Evolutionary conservation across 2,888 invertebrate genomes (phyloP), one percentile per base, ranked within the genome.

Genomic region (Cyclophora albipunctata): DNA sequence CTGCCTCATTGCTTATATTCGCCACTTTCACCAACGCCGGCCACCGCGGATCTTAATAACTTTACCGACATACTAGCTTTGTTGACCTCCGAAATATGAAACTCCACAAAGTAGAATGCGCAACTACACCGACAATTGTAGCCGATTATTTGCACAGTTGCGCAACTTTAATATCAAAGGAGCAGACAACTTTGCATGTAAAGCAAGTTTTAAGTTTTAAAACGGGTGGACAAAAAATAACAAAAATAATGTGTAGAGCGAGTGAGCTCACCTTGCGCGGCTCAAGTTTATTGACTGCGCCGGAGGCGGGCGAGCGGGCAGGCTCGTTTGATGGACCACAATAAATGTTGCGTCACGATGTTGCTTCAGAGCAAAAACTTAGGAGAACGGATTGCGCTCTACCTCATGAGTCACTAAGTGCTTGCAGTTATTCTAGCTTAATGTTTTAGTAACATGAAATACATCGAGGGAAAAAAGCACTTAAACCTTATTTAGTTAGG

Each of bases 271-370:
- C 81, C 81, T 84, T 77, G 81, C 73, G 66, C 77, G 72, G 69
- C 67, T 70, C 80, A 80, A 86, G 87, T 87, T 87, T 87, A 86
- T 84, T 87, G 87, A 87, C 87, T 83, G 86, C 69, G 85, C 81
- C 78, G 60, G 72, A 66, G 79, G 79, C 81, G 62, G 72, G 51
- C 53, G 62, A 63, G 62, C 60, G 64, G 64, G 65, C 67, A 54
- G 63, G 69, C 66, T 67, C 68, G 61, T 60, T 65, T 66, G 69
- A 70, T 73, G 69, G 71, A 69, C 76, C 75, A 69, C 59, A 74
- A 72, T 68, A 70, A 71, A 63, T 67, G 67, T 82, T 86, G 78
- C 85, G 83, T 86, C 83, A 86, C 20, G 20, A 20, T 74, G 66
- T 69, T 58, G 62, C 67, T 66, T 62, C 69, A 73, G 73, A 72